Evolutionary conservation across 1,140 invertebrate species (phyloP), one percentile per base, ranked within the genome.

Genomic region (Drosophila azteca): DNA sequence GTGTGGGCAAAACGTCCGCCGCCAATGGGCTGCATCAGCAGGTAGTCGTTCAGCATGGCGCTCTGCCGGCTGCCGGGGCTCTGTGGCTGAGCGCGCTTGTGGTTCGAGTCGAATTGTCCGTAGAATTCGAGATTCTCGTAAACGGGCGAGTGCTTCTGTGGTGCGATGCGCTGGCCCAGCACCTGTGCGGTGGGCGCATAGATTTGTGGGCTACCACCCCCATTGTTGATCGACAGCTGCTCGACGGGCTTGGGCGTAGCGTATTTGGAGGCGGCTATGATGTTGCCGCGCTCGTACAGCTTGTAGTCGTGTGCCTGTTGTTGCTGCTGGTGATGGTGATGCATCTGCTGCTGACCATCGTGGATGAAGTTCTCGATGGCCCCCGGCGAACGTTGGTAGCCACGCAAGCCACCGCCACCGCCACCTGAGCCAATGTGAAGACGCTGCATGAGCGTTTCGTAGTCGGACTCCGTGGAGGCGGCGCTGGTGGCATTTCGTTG

Each of bases 41-140:
- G 67, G 64, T 85, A 68, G 44, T 78, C 66, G 43, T 82, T 78
- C 24, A 89, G 52, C 82, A 90, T 90, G 45, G 77, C 77, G 20
- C 58, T 88, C 74, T 90, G 88, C 11, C 83, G 24, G 45, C 84
- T 89, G 15, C 71, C 88, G 29, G 87, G 85, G 51, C 81, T 83
- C 77, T 93, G 93, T 0, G 93, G 93, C 71, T 93, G 93, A 1
- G 93, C 93, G 43, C 92, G 91, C 49, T 85, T 88, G 67, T 90
- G 89, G 26, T 79, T 82, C 22, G 88, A 89, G 48, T 91, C 79
- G 51, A 92, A 80, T 92, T 94, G 93, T 1, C 79, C 84, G 92
- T 96, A 96, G 91, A 96, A 96, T 67, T 96, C 95, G 44, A 96
- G 93, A 91, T 97, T 97, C 91, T 97, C 96, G 90, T 97, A 97